A percentile compares a stretch with the other conserved stretches of the same genome.
These are phyloP conservation scores for Cryptosula pallasiana DNA, from an alignment of 2,888 invertebrate species.

Conservation along the genomic window DNA sequence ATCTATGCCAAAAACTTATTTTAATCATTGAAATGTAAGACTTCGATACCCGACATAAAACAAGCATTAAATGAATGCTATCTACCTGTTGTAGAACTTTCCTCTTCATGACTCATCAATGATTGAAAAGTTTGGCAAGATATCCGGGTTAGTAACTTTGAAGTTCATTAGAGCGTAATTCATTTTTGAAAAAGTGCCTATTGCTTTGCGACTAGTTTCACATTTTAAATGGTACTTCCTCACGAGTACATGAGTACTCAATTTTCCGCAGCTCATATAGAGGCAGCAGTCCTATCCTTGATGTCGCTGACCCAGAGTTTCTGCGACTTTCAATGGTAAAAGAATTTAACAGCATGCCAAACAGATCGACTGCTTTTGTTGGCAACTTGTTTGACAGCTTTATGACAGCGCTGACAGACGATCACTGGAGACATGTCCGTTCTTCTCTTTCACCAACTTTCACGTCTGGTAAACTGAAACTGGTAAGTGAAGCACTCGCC, in stretches of 20 bases:
- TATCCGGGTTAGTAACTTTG: neutral
- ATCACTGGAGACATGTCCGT: conserved; percentile 23
- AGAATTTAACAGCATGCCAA: neutral
- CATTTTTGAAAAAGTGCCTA: neutral
- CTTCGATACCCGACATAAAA: too few relatives aligned
- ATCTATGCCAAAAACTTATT: too few relatives aligned
- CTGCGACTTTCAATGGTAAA: neutral
- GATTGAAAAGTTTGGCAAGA: neutral
- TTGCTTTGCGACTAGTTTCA: too few relatives aligned
- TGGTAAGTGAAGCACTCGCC: too few relatives aligned
- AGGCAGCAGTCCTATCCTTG: neutral
- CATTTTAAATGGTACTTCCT: too few relatives aligned
- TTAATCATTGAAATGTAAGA: too few relatives aligned
- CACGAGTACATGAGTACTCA: neutral
- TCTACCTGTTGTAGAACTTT: neutral
- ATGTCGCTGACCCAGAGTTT: conserved; percentile 17
- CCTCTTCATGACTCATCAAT: neutral
- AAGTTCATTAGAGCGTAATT: neutral
- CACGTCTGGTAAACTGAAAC: conserved; percentile 14
- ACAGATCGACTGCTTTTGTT: neutral
- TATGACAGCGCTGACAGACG: neutral
- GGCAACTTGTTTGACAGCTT: neutral
- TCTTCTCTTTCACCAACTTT: neutral
- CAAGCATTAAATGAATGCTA: too few relatives aligned
- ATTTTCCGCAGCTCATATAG: neutral